phyloP scores from a whole-genome alignment of 2,113 vertebrate genomes.

The Pygoscelis antarcticus region DNA sequence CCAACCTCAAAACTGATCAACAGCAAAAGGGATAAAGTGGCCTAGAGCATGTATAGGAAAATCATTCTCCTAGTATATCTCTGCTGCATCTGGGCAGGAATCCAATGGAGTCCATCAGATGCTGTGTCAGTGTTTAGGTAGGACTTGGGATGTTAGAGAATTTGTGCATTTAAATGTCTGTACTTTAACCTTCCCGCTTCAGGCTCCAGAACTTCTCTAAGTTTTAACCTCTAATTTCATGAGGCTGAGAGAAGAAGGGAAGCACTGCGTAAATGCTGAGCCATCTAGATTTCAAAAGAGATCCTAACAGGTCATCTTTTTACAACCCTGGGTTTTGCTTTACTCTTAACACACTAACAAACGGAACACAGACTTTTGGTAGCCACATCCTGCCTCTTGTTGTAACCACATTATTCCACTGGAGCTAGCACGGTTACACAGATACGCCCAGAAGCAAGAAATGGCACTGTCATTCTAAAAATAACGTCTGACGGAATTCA shows the following conservation, averaged over 20 bases:
- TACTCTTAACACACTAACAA: background rate
- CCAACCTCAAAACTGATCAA: background rate
- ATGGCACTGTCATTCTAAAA: background rate
- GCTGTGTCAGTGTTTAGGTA: background rate
- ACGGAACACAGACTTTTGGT: background rate
- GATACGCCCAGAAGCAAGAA: background rate
- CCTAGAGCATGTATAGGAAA: background rate
- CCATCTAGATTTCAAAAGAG: background rate
- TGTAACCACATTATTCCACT: background rate
- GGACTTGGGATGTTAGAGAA: background rate
- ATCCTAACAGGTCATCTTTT: background rate
- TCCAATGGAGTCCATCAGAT: background rate
- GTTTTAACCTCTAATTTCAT: background rate
- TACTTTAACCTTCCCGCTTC: background rate
- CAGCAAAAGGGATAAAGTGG: background rate
- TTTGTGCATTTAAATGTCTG: background rate
- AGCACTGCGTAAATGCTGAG: background rate
- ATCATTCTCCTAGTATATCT: background rate
- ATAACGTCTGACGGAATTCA: background rate
- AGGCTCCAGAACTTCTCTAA: background rate
- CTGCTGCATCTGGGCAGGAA: background rate
- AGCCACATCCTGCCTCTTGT: background rate
- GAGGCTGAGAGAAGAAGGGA: background rate
- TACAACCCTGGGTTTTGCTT: background rate
- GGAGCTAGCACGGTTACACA: background rate